These are phyloP conservation scores for Myathropa florea DNA, from an alignment of 2,888 invertebrate species.

Conservation along the genomic window DNA sequence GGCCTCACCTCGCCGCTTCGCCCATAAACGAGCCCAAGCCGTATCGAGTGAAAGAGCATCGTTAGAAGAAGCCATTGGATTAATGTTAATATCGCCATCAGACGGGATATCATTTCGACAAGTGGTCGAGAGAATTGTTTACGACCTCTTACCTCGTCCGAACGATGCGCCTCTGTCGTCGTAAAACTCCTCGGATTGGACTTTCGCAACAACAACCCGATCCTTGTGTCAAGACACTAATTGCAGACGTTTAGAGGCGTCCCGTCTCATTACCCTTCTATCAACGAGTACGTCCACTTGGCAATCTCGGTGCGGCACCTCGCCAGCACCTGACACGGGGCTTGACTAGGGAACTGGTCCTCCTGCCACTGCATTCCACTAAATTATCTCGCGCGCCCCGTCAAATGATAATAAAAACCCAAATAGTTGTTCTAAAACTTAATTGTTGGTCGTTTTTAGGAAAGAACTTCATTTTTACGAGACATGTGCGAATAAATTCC, in stretches of 20 bases:
- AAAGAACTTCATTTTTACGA: conserved; percentile 14
- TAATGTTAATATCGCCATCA: too few relatives aligned
- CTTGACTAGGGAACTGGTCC: too few relatives aligned
- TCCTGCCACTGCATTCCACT: neutral
- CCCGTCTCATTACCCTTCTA: neutral
- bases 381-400: neutral
- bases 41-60: neutral
- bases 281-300: neutral
- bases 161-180: neutral
- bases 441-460: conserved; percentile 10
- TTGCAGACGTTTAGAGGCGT: neutral
- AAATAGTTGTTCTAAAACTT: conserved; percentile 36
- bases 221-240: neutral
- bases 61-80: neutral
- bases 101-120: neutral
- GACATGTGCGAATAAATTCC: conserved; percentile 51
- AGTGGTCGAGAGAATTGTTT: neutral
- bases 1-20: neutral
- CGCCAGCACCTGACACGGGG: neutral
- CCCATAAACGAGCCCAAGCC: neutral
- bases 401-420: neutral
- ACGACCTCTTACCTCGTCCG: neutral
- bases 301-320: neutral
- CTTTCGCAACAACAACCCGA: neutral
- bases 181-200: neutral